Conservation (phyloP, 2,888 invertebrate genomes). For the Andrena haemorrhoa region DNA sequence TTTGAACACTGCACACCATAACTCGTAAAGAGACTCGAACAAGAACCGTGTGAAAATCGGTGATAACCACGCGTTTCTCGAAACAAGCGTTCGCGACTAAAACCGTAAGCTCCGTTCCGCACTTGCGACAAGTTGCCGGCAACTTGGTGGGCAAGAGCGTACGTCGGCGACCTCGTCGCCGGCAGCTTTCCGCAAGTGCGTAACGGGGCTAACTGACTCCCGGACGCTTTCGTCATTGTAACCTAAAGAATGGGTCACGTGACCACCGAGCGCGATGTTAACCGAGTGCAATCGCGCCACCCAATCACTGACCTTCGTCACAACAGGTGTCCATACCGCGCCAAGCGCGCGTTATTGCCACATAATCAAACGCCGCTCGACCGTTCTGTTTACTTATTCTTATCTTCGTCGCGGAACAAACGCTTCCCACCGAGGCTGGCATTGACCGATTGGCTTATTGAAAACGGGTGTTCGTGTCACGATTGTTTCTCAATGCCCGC, state of each 20-base stretch:
- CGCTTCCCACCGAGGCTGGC: conserved; percentile 7
- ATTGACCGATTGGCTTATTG: conserved; percentile 3
- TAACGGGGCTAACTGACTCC: conserved; percentile 4
- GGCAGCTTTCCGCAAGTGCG: too few relatives aligned
- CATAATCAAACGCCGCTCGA: conserved; percentile 3
- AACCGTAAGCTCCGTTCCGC: conserved; percentile 1
- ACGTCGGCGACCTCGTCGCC: too few relatives aligned
- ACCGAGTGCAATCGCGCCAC: conserved; percentile 7
- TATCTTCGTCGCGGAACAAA: not conserved
- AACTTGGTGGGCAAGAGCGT: too few relatives aligned
- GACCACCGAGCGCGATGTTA: conserved; percentile 8
- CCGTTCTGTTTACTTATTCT: not conserved
- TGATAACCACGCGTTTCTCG: not conserved
- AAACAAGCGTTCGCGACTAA: not conserved
- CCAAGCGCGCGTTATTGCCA: not conserved
- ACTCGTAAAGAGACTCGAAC: not conserved
- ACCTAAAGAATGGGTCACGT: not conserved
- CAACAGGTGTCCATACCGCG: conserved; percentile 34
- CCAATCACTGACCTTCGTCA: conserved; percentile 14
- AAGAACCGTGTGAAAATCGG: not conserved
- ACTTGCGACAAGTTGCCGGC: too few relatives aligned
- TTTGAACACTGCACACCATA: not conserved
- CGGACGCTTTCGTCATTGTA: not conserved
- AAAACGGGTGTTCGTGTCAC: not conserved
- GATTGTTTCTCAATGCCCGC: not conserved